Conservation (phyloP, 1,140 invertebrate species). For the Bicyclus anynana region DNA sequence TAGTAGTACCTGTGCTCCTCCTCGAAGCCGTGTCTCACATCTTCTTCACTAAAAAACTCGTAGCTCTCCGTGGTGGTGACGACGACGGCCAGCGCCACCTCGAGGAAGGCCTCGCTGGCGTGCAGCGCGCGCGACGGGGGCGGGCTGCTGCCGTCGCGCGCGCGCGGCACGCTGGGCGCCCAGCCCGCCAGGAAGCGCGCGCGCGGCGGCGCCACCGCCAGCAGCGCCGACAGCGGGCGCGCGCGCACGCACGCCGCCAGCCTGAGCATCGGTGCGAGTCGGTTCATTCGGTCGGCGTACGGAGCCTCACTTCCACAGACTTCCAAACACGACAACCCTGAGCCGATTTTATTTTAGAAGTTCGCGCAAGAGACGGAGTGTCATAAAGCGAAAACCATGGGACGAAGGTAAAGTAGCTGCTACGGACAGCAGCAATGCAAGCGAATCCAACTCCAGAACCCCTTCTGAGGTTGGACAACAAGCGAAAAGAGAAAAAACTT, state of each 20-base stretch:
- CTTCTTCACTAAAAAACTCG: constrained; percentile 85
- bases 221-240: constrained; percentile 80
- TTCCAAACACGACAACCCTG: too few species aligned
- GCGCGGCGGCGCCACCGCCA: constrained; percentile 81
- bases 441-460: too few species aligned
- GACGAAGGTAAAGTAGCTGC: too few species aligned
- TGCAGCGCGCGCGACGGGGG: constrained; percentile 18
- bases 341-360: too few species aligned
- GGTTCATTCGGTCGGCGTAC: too few species aligned
- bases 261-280: too few species aligned
- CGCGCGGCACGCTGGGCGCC: constrained; percentile 80
- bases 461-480: too few species aligned
- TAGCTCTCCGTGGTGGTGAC: constrained; percentile 87
- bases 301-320: too few species aligned
- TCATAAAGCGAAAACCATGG: too few species aligned
- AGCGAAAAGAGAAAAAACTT: too few species aligned
- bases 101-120: constrained; percentile 82
- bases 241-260: constrained; percentile 78
- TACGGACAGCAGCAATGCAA: too few species aligned
- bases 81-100: constrained; percentile 83
- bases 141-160: constrained; percentile 80
- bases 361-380: too few species aligned
- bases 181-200: constrained; percentile 78
- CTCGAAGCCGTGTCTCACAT: constrained; percentile 87
- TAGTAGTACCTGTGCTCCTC: constrained; percentile 83